Percentiles rank a stretch among this genome's conserved stretches.
phyloP scores from a whole-genome alignment of 2,113 vertebrate species.

The Sylvia atricapilla region DNA sequence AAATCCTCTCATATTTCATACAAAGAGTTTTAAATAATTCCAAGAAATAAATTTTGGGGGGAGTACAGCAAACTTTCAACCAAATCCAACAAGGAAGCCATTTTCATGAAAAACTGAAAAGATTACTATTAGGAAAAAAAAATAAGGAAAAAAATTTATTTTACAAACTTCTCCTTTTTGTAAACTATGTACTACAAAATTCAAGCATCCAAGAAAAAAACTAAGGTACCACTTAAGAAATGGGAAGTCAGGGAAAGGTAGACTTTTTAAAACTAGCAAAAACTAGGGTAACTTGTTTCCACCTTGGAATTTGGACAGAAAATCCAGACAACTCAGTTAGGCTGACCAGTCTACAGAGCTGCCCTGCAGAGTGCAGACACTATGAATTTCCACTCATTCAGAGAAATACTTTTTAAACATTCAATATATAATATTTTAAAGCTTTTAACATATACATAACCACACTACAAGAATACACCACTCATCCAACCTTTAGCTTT shows the following conservation, averaged over 20 bases:
- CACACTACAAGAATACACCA: neutral
- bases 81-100: neutral
- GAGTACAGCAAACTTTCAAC: neutral
- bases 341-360: neutral
- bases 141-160: neutral
- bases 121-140: rapidly evolving
- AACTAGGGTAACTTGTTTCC: neutral
- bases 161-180: neutral
- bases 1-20: neutral
- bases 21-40: neutral
- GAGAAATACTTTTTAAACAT: neutral
- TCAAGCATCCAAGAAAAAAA: neutral
- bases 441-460: neutral
- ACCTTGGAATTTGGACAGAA: neutral
- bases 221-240: neutral
- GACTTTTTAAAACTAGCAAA: neutral
- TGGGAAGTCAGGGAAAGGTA: neutral
- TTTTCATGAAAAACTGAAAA: neutral
- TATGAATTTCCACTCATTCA: neutral
- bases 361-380: neutral
- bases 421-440: neutral
- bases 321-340: neutral
- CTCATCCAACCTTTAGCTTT: neutral
- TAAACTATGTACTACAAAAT: neutral
- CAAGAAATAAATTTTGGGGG: neutral